These are phyloP conservation scores for Anticlea derivata DNA, from an alignment of 2,888 invertebrate species.

Conservation along the genomic window DNA sequence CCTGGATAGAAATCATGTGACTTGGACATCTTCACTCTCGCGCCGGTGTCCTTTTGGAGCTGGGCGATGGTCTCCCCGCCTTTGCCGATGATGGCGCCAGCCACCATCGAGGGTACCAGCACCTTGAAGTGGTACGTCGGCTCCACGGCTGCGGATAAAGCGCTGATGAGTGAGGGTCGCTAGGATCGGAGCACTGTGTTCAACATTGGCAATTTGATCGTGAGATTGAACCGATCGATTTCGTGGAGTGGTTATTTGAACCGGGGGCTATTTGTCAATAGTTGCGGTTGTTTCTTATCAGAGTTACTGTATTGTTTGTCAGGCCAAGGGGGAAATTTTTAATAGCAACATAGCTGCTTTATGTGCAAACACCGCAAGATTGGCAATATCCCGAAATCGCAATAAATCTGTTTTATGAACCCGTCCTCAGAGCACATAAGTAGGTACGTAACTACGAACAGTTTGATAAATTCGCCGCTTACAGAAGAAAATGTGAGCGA, in stretches of 20 bases:
- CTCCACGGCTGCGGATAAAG: slow-evolving; percentile 87
- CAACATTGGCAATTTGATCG: slow-evolving; percentile 20
- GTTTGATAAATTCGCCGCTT: slow-evolving; percentile 32
- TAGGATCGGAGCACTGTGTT: slow-evolving; percentile 46
- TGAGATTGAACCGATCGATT: slow-evolving; percentile 4
- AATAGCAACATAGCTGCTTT: slow-evolving; percentile 14
- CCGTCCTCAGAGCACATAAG: slow-evolving; percentile 33
- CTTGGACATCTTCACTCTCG: slow-evolving; percentile 99
- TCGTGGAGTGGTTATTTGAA: neutral
- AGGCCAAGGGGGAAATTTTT: slow-evolving; percentile 28
- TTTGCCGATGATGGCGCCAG: slow-evolving; percentile 99
- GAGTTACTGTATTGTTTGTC: slow-evolving; percentile 7
- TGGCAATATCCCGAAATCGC: slow-evolving; percentile 33
- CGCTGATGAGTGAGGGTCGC: slow-evolving; percentile 37
- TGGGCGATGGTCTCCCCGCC: slow-evolving; percentile 99
- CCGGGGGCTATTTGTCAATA: slow-evolving; percentile 9
- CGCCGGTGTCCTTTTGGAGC: slow-evolving; percentile 98
- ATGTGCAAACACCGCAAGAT: slow-evolving; percentile 25
- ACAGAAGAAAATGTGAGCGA: slow-evolving; percentile 26
- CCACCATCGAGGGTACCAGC: slow-evolving; percentile 97
- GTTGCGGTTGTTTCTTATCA: slow-evolving; percentile 4
- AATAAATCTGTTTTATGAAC: slow-evolving; percentile 41
- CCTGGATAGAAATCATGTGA: slow-evolving; percentile 99
- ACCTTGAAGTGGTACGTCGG: slow-evolving; percentile 98
- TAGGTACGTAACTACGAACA: neutral